A percentile compares a stretch with the other conserved stretches of the same genome.
These are phyloP conservation scores for Gambusia yucatana DNA, from an alignment of 2,797 vertebrate genomes.

Conservation along the genomic window DNA sequence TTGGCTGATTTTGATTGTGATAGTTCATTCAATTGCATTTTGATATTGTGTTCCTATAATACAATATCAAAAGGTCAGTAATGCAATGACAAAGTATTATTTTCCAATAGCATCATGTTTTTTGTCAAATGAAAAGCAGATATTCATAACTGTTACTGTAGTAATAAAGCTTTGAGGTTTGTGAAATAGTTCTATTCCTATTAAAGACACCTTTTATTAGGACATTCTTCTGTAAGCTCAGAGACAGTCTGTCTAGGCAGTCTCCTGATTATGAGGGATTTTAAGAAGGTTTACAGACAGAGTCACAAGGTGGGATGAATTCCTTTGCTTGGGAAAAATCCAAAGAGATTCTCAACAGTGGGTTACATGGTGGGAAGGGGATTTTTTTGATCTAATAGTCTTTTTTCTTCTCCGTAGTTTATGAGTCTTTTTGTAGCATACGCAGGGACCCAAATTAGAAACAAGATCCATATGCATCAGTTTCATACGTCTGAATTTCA, in stretches of 20 bases:
- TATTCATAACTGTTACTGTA: background rate
- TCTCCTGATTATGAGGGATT: slow-evolving; percentile 64
- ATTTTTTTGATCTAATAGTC: slow-evolving; percentile 58
- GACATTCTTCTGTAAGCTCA: slow-evolving; percentile 29
- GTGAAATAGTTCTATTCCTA: slow-evolving; percentile 34
- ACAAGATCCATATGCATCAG: slow-evolving; percentile 6
- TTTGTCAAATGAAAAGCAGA: background rate
- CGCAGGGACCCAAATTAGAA: slow-evolving; percentile 23
- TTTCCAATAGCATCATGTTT: background rate
- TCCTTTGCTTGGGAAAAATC: slow-evolving; percentile 51
- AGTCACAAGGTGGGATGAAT: slow-evolving; percentile 62
- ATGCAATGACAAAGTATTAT: background rate
- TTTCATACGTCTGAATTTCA: background rate
- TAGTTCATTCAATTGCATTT: background rate
- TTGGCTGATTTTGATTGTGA: too few species aligned
- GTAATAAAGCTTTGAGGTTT: background rate
- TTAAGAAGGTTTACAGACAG: slow-evolving; percentile 51
- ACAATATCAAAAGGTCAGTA: background rate
- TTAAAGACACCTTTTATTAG: slow-evolving; percentile 47
- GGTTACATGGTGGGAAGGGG: slow-evolving; percentile 56
- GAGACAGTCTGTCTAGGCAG: slow-evolving; percentile 45
- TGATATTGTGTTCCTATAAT: background rate
- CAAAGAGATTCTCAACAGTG: slow-evolving; percentile 46
- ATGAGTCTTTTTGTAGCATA: slow-evolving; percentile 36
- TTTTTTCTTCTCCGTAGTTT: slow-evolving; percentile 21